Conservation (phyloP, 1,140 invertebrate genomes). For the Oryctes rhinoceros region DNA sequence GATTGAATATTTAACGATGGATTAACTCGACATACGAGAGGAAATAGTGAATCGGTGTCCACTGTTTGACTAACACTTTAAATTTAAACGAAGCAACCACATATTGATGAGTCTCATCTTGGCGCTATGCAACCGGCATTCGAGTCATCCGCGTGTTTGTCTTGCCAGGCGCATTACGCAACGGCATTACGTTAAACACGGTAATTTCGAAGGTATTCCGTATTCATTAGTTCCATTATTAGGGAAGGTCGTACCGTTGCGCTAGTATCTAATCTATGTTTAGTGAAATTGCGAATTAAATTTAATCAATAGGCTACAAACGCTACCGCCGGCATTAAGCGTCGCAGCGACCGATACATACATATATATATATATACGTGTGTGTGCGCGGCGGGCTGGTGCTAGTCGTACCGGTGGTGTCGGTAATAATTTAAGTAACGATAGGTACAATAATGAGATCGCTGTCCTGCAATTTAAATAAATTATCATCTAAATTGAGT, state of each 20-base stretch:
- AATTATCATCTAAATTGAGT: slow-evolving; percentile 23
- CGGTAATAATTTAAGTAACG: slow-evolving; percentile 33
- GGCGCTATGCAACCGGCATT: too few species aligned
- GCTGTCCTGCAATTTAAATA: slow-evolving; percentile 35
- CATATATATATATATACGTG: too few species aligned
- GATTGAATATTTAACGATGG: too few species aligned
- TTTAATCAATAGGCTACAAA: slow-evolving; percentile 33
- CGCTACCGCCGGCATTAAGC: neutral
- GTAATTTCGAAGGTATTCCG: slow-evolving; percentile 28
- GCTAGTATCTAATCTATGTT: slow-evolving; percentile 27
- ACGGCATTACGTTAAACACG: slow-evolving; percentile 13
- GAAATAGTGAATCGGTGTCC: too few species aligned
- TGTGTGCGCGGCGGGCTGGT: too few species aligned
- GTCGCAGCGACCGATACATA: neutral
- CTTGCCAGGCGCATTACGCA: neutral
- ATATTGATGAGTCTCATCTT: too few species aligned
- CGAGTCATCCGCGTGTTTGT: neutral
- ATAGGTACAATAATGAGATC: slow-evolving; percentile 27
- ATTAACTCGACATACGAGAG: too few species aligned
- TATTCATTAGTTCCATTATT: slow-evolving; percentile 32
- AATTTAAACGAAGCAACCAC: too few species aligned
- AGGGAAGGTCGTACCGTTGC: slow-evolving; percentile 7
- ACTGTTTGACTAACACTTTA: too few species aligned
- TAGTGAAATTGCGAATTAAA: slow-evolving; percentile 37
- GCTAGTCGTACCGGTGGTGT: neutral